phyloP scores from a whole-genome alignment of 2,888 invertebrate genomes.

The Rhagophthalmus giganteus region DNA sequence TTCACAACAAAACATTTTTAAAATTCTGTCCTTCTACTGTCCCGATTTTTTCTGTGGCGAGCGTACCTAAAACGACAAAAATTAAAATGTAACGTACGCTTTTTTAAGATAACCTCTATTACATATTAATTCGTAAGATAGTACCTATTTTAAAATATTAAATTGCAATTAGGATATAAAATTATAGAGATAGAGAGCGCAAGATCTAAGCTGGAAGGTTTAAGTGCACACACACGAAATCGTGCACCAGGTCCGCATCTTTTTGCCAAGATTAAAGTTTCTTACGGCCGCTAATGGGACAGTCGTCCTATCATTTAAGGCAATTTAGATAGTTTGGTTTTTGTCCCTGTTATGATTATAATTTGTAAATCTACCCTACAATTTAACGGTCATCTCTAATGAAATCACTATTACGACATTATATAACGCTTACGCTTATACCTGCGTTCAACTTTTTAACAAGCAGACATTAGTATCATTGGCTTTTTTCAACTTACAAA shows the following conservation, averaged over 20 bases:
- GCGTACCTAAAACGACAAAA: too few relatives aligned
- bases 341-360: conserved; percentile 25
- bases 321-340: conserved; percentile 25
- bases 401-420: conserved; percentile 21
- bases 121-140: too few relatives aligned
- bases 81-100: too few relatives aligned
- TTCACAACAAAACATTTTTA: too few relatives aligned
- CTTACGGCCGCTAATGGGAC: conserved; percentile 16
- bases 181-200: background rate
- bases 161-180: background rate
- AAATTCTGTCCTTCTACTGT: too few relatives aligned
- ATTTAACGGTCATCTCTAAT: conserved; percentile 21
- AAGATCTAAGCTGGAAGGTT: background rate
- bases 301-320: conserved; percentile 23
- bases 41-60: too few relatives aligned
- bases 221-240: background rate
- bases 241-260: background rate
- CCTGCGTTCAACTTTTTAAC: background rate
- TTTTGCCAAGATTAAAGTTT: conserved; percentile 11
- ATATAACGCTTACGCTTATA: conserved; percentile 17
- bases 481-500: too few relatives aligned
- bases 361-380: conserved; percentile 18
- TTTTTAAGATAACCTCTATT: too few relatives aligned
- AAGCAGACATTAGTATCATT: too few relatives aligned
- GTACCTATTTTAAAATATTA: too few relatives aligned